Base-by-base conservation (phyloP, 1,140 invertebrate species). In the Dinoponera quadriceps region DNA sequence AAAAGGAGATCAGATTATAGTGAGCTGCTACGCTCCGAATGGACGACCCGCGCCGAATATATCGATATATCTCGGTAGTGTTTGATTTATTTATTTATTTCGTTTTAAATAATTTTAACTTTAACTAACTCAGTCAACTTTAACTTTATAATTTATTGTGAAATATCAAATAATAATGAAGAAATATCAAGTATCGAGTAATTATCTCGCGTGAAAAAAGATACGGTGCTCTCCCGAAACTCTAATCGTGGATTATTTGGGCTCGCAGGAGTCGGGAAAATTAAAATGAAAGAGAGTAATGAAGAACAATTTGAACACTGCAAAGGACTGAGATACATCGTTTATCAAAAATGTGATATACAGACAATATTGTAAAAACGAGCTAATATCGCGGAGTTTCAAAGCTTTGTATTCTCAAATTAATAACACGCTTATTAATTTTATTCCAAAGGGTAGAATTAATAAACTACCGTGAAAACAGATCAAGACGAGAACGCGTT, bases 11-110 rank as follows among this genome's bases (percentile, higher is more conserved):
- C 93, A 92, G 20, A 93, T 97, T 85, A 92, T 94, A 87, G 96
- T 96, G 1, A 95, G 95, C 75, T 97, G 97, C 92, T 94, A 94
- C n/a, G 95, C 96, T 0, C 93, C 94, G 75, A 95, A 96, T 63
- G 96, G 96, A 38, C 94, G 96, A 91, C 97, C 97, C 16, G 95
- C 95, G 2, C 96, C 97, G 0, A 97, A 96, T 77, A 96, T 97
- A 63, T 95, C 95, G 1, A 96, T 97, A 94, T 97, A 92, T 87
- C 92, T 96, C 54, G 96, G 96, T 94, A 94, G 92, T 88, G 55
- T 68, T 25, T n/a, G n/a, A n/a, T 72, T 74, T 33, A 69, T 27
- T n/a, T 72, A 75, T 22, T 59, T 44, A 33, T 63, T 3, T 57
- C 57, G 27, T 11, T 57, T 44, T 44, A 73, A 44, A 0, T 44